Conservation (phyloP, 2,797 vertebrate genomes). For the Oreonectes daqikongensis region DNA sequence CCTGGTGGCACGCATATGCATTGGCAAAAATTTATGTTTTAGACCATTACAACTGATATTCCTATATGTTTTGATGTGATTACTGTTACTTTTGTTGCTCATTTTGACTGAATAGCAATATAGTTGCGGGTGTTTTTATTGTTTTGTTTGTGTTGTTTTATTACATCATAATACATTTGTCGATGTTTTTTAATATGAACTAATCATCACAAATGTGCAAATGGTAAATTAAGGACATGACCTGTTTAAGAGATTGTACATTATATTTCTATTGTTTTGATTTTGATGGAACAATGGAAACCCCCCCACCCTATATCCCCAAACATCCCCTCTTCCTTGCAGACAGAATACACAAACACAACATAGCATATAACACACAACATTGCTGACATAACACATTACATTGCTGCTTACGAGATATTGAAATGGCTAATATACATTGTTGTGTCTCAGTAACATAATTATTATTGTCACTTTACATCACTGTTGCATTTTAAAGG, state of each 20-base stretch:
- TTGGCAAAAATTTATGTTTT: background rate
- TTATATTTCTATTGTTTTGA: background rate
- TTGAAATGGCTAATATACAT: background rate
- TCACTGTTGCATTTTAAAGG: background rate
- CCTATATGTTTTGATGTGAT: background rate
- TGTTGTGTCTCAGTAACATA: background rate
- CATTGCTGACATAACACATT: background rate
- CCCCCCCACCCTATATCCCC: background rate
- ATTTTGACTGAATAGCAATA: background rate
- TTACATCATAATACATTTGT: no score
- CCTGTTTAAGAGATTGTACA: background rate
- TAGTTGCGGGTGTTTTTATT: background rate
- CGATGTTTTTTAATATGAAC: no score
- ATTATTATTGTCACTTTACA: no score
- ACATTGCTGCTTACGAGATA: background rate
- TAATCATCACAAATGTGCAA: background rate
- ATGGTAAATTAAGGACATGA: background rate
- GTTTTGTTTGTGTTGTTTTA: background rate
- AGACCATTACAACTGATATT: background rate
- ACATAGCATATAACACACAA: background rate
- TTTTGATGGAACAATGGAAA: background rate
- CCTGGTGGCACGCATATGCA: conserved; percentile 39
- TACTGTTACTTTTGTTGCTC: background rate
- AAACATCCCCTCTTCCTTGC: background rate
- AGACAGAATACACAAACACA: background rate